Conservation (phyloP, 2,888 invertebrate species). For the Euclidia mi region DNA sequence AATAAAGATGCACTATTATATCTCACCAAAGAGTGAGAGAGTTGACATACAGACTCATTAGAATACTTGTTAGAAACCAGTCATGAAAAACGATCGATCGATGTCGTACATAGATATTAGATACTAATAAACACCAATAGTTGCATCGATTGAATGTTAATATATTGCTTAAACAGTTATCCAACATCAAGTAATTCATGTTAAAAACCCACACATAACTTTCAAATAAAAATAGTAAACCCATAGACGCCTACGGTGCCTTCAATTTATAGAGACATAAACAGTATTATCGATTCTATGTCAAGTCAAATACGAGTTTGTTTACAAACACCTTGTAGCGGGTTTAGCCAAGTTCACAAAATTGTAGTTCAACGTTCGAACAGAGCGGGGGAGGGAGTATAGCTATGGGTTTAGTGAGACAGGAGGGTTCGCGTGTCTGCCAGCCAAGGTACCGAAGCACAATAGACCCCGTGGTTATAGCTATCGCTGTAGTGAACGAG, state of each 20-base stretch:
- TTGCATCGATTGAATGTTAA: neutral
- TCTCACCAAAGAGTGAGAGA: neutral
- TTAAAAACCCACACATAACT: slow-evolving; percentile 29
- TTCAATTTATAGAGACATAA: slow-evolving; percentile 40
- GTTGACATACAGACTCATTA: neutral
- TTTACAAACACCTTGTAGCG: slow-evolving; percentile 52
- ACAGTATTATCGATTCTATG: slow-evolving; percentile 32
- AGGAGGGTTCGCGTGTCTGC: slow-evolving; percentile 86
- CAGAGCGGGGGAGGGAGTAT: slow-evolving; percentile 63
- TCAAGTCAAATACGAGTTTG: slow-evolving; percentile 35
- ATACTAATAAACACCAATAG: slow-evolving; percentile 13
- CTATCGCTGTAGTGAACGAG: slow-evolving; percentile 72
- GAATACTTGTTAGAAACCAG: slow-evolving; percentile 4
- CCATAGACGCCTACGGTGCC: slow-evolving; percentile 36
- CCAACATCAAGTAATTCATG: slow-evolving; percentile 34
- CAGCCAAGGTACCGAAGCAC: slow-evolving; percentile 69
- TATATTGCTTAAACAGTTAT: slow-evolving; percentile 1
- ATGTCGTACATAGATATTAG: slow-evolving; percentile 2
- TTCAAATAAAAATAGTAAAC: slow-evolving; percentile 40
- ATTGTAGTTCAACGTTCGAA: slow-evolving; percentile 54
- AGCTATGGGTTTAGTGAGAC: slow-evolving; percentile 67
- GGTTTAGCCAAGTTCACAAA: slow-evolving; percentile 45
- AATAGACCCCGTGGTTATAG: slow-evolving; percentile 82
- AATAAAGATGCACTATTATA: neutral
- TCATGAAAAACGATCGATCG: neutral